Conservation (phyloP, 2,797 vertebrate genomes). For the Forpus xanthops region DNA sequence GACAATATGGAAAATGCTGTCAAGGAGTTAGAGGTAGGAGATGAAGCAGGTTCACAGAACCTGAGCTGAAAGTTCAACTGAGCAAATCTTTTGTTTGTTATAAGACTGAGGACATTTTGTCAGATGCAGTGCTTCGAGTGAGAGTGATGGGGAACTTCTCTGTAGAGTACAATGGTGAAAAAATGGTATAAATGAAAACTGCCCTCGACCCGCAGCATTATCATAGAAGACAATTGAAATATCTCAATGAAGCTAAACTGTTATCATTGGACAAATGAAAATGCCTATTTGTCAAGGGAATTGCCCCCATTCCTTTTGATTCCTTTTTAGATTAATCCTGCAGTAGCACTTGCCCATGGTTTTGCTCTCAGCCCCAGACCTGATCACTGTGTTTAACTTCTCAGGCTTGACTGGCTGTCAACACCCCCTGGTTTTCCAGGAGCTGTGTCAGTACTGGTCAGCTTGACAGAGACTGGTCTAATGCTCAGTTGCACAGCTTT, state of each 20-base stretch:
- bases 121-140: neutral
- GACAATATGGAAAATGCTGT: neutral
- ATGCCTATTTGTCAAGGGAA: neutral
- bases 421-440: neutral
- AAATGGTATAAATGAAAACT: neutral
- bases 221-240: neutral
- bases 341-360: neutral
- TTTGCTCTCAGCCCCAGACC: neutral
- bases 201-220: neutral
- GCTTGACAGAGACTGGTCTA: neutral
- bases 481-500: neutral
- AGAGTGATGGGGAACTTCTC: neutral
- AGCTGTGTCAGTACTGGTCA: neutral
- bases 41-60: neutral
- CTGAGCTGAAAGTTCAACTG: neutral
- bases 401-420: neutral
- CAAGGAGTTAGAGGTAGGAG: constrained; percentile 32
- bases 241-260: neutral
- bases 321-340: neutral
- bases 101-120: neutral
- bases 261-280: neutral
- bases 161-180: neutral
- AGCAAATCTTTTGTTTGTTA: neutral
- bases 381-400: neutral
- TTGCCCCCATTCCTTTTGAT: neutral